These are phyloP conservation scores for Myotis daubentonii DNA, from an alignment of 2,797 vertebrate species.

Conservation along the genomic window DNA sequence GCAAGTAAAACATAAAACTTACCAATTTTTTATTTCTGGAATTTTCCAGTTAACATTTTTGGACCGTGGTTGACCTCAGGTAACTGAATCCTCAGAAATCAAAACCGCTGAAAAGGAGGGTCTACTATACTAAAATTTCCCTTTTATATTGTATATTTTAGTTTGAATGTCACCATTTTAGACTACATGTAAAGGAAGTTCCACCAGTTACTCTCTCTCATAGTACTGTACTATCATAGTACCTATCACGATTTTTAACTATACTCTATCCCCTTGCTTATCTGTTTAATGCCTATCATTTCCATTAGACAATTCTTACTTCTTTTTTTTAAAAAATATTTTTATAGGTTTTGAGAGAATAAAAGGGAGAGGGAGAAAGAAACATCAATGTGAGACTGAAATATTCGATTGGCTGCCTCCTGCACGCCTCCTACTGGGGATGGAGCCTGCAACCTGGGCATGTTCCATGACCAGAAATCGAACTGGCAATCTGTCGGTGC, in stretches of 20 bases:
- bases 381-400: not conserved
- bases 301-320: not conserved
- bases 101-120: not conserved
- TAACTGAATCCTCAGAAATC: not conserved
- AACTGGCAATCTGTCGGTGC: not conserved
- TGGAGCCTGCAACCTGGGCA: not conserved
- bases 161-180: constrained; percentile 5
- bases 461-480: not conserved
- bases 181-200: not conserved
- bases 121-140: not conserved
- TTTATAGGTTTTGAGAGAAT: not conserved
- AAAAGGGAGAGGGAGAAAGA: not conserved
- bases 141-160: not conserved
- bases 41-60: not conserved
- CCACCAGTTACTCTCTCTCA: not conserved
- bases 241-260: not conserved
- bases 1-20: not conserved
- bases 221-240: not conserved
- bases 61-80: not conserved
- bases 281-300: not conserved
- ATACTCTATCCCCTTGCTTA: not conserved
- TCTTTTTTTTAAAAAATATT: not conserved
- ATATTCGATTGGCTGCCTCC: not conserved
- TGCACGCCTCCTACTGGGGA: not conserved
- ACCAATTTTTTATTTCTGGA: not conserved